These are phyloP conservation scores for Eledone cirrhosa DNA, from an alignment of 2,888 invertebrate genomes.

Conservation along the genomic window DNA sequence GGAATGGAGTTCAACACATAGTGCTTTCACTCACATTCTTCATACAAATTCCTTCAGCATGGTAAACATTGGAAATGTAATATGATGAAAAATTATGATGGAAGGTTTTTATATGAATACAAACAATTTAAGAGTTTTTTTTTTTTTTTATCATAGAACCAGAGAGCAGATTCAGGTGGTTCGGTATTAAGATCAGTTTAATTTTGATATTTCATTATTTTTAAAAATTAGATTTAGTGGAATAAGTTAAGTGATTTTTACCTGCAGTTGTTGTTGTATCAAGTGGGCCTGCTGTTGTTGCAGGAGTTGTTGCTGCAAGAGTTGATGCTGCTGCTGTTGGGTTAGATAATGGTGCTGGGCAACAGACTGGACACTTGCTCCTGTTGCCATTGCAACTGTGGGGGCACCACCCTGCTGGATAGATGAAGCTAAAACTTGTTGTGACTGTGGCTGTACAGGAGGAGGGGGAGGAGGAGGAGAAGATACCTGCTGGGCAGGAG, in stretches of 20 bases:
- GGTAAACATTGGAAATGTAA: no score
- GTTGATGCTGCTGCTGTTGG: constrained; percentile 47
- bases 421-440: constrained; percentile 22
- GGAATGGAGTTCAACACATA: no score
- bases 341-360: constrained; percentile 35
- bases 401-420: constrained; percentile 35
- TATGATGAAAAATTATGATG: no score
- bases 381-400: constrained; percentile 41
- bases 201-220: no score
- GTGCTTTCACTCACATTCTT: no score
- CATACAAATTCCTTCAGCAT: no score
- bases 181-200: no score
- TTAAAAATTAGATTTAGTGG: no score
- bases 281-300: constrained; percentile 63
- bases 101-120: no score
- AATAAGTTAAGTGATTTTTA: constrained; percentile 19
- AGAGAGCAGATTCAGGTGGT: no score
- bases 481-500: constrained; percentile 25
- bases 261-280: constrained; percentile 39
- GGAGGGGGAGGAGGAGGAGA: constrained; percentile 25
- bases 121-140: no score
- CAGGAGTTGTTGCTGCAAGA: constrained; percentile 49
- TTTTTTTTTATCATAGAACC: no score
- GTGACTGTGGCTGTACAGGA: constrained; percentile 17
- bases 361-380: constrained; percentile 33